phyloP scores from a whole-genome alignment of 2,888 invertebrate genomes.

The Suillia variegata region DNA sequence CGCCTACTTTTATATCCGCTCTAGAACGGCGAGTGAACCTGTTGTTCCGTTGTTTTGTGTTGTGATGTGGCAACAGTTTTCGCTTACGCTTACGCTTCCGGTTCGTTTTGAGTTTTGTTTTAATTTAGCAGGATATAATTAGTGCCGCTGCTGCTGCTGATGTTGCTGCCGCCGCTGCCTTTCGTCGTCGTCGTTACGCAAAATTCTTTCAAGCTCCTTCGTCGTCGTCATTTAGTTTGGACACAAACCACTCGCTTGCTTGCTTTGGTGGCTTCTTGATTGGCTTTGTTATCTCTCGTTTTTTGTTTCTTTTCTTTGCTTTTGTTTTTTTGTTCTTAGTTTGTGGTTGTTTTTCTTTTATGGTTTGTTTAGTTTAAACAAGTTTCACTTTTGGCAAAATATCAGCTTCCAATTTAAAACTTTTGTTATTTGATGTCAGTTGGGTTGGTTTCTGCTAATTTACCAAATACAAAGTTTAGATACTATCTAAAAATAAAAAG shows the following conservation, averaged over 20 bases:
- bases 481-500: no score
- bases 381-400: neutral
- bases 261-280: constrained; percentile 1
- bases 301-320: constrained; percentile 26
- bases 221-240: constrained; percentile 50
- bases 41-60: no score
- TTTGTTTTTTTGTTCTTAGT: constrained; percentile 29
- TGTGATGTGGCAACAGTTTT: constrained; percentile 12
- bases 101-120: neutral
- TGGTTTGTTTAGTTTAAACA: neutral
- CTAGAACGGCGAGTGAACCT: no score
- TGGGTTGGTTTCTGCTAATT: no score
- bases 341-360: neutral
- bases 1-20: neutral
- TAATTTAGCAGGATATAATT: neutral
- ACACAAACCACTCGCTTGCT: neutral
- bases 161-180: constrained; percentile 19
- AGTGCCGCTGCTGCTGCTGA: constrained; percentile 30
- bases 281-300: neutral
- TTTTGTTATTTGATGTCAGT: no score
- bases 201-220: constrained; percentile 35
- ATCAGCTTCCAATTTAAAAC: no score
- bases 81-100: constrained; percentile 1
- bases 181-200: neutral
- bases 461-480: no score